A percentile compares a stretch with the other conserved stretches of the same genome.
These are phyloP conservation scores for Aegotheles bennettii DNA, from an alignment of 2,113 vertebrate genomes.

Conservation along the genomic window DNA sequence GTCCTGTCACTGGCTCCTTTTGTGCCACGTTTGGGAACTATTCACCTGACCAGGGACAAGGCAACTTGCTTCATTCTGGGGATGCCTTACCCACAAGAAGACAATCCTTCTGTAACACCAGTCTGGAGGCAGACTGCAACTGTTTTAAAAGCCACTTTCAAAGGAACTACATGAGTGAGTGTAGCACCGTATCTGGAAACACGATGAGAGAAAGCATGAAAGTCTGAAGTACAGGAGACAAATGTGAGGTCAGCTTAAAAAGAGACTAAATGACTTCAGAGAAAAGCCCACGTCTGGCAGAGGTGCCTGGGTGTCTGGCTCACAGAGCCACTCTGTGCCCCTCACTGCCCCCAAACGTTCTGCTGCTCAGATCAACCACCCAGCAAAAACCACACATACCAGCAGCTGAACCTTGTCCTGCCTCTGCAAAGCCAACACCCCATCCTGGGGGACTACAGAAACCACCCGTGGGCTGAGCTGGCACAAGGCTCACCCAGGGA, in stretches of 20 bases:
- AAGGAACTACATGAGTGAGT: background rate
- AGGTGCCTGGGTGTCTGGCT: background rate
- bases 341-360: background rate
- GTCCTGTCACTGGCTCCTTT: too few relatives aligned
- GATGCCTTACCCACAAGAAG: background rate
- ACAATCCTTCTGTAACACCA: background rate
- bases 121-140: background rate
- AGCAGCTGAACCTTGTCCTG: background rate
- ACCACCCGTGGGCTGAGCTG: background rate
- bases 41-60: background rate
- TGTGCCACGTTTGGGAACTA: background rate
- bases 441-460: background rate
- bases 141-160: background rate
- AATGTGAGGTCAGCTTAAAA: background rate
- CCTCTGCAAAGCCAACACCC: background rate
- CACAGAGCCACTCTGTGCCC: background rate
- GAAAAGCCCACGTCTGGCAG: background rate
- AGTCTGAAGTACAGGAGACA: background rate
- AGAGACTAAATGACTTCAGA: background rate
- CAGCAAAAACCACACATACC: fast-evolving
- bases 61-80: background rate
- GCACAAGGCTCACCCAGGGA: background rate
- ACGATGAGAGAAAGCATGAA: background rate
- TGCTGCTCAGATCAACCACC: background rate
- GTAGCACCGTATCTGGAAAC: background rate